A percentile compares a stretch with the other conserved stretches of the same genome.
phyloP scores from a whole-genome alignment of 2,113 vertebrate species.

The Lophius piscatorius region DNA sequence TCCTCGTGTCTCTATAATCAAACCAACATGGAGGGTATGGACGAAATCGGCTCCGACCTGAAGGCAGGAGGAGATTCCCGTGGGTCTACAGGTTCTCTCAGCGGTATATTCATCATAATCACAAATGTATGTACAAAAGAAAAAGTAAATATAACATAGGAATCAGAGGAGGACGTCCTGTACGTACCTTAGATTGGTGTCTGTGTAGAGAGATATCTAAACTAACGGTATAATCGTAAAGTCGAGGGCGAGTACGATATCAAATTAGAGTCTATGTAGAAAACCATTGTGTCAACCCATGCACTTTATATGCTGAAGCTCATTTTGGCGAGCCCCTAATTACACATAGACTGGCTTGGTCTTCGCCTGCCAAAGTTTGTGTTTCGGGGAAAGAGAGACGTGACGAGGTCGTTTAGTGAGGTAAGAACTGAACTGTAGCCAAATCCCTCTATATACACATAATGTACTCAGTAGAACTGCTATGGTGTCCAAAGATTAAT shows the following conservation, averaged over 20 bases:
- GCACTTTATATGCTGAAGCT: slow-evolving; percentile 76
- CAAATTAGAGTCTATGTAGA: slow-evolving; percentile 61
- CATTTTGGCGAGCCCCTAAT: slow-evolving; percentile 50
- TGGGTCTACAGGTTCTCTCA: slow-evolving; percentile 26
- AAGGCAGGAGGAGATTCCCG: slow-evolving; percentile 18
- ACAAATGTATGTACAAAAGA: slow-evolving; percentile 55
- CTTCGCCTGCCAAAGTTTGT: slow-evolving; percentile 76
- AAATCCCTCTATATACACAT: slow-evolving; percentile 32
- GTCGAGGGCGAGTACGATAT: slow-evolving; percentile 43
- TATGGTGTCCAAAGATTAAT: slow-evolving; percentile 60
- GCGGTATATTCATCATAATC: slow-evolving; percentile 54
- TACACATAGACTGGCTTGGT: slow-evolving; percentile 52
- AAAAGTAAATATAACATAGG: slow-evolving; percentile 52
- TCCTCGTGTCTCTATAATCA: no score
- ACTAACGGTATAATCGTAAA: slow-evolving; percentile 47
- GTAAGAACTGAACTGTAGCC: slow-evolving; percentile 38
- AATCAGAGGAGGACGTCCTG: slow-evolving; percentile 52
- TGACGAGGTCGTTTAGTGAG: slow-evolving; percentile 22
- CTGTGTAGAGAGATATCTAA: slow-evolving; percentile 31
- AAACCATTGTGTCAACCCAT: slow-evolving; percentile 67
- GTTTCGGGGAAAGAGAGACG: slow-evolving; percentile 24
- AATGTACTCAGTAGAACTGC: slow-evolving; percentile 39
- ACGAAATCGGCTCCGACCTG: no score
- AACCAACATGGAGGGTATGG: no score
- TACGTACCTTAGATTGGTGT: slow-evolving; percentile 61